Evolutionary conservation across 2,888 invertebrate species (phyloP).

Genomic region (Schrankia costaestrigalis): DNA sequence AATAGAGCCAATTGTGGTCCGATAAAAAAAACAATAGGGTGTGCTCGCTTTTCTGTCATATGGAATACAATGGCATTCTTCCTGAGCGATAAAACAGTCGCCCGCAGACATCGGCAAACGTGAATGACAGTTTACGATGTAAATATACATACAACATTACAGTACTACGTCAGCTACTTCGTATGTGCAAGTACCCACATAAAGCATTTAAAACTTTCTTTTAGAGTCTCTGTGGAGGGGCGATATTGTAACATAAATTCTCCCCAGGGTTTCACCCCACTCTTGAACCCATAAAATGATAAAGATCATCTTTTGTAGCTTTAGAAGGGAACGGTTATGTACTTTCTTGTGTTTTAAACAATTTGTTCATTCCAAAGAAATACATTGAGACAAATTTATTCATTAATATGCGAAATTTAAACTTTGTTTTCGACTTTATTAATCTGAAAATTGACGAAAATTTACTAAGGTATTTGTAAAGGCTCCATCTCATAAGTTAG

Average conservation of each 20-base stretch:
- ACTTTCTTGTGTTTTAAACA: conserved; percentile 40
- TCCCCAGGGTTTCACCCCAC: conserved; percentile 48
- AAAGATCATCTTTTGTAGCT: conserved; percentile 68
- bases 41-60: conserved; percentile 32
- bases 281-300: conserved; percentile 64
- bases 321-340: conserved; percentile 37
- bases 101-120: conserved; percentile 34
- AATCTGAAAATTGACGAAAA: conserved; percentile 30
- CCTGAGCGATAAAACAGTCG: conserved; percentile 42
- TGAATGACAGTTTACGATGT: conserved; percentile 40
- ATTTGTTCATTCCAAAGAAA: conserved; percentile 39
- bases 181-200: conserved; percentile 47
- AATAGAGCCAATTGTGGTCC: conserved; percentile 33
- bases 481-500: conserved; percentile 20
- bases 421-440: conserved; percentile 35
- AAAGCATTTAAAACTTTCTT: conserved; percentile 69
- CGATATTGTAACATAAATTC: conserved; percentile 63
- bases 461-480: conserved; percentile 26
- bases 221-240: conserved; percentile 55
- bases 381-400: conserved; percentile 39
- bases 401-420: conserved; percentile 42
- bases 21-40: conserved; percentile 39
- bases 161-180: conserved; percentile 33
- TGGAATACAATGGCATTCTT: conserved; percentile 37
- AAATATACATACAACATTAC: conserved; percentile 37